Base-by-base conservation (phyloP, 2,888 invertebrate genomes). In the Stenotaenia linearis region DNA sequence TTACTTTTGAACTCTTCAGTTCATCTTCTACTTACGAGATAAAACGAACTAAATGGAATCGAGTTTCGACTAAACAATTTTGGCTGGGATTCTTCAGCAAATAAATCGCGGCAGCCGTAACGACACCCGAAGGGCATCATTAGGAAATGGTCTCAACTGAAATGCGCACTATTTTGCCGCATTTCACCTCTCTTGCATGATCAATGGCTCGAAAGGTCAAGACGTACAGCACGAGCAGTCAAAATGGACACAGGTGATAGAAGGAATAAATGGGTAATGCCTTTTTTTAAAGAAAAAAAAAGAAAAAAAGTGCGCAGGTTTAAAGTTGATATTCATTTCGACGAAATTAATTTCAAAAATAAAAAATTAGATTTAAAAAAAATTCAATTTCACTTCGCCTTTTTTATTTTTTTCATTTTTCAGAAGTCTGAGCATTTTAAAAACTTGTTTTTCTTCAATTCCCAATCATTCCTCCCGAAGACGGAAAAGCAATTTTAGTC, bases 51-150 rank as follows among this genome's bases (percentile, higher is more conserved):
- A 28, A 69, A 69, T 69, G 25, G 69, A 7, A 10, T 69, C n/a
- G 69, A 28, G 69, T 69, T 28, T 69, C 69, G 28, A 69, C 69
- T 69, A 69, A 69, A 69, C 69, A 69, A 25, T 69, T 56, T 69
- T 69, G 69, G 69, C 69, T 28, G 69, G n/a, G 25, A 69, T 23
- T 69, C 69, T 28, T 28, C 28, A 28, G 69, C 69, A 69, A 69
- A 69, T 69, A 69, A 69, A 69, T 69, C 69, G 69, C 28, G 28
- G 69, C 69, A 69, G 69, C 25, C 69, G 69, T 69, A 69, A 69
- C 69, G 69, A 69, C 69, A 69, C 69, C 69, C 69, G 69, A 69
- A 69, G 69, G 69, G 69, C 69, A 69, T 69, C 69, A 69, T 69
- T 69, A 69, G 69, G 69, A 69, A 69, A 69, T 69, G 69, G 69